These are phyloP conservation scores for Lobophora halterata DNA, from an alignment of 2,888 invertebrate species.

Conservation along the genomic window DNA sequence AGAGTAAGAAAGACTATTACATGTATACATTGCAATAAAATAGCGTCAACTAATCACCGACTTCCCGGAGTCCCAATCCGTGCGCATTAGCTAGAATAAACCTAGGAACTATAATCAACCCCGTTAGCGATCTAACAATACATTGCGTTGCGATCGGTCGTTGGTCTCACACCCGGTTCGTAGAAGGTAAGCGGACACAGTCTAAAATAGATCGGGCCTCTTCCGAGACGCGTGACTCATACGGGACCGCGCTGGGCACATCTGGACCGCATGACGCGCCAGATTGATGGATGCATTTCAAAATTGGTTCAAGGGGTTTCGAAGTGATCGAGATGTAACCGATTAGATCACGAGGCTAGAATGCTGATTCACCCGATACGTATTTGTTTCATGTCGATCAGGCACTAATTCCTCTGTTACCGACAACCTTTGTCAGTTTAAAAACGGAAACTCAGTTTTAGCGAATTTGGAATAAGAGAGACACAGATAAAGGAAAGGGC, in stretches of 20 bases:
- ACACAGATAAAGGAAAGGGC: too few species aligned
- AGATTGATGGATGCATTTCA: constrained; percentile 28
- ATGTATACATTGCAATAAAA: constrained; percentile 5
- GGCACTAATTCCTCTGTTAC: too few species aligned
- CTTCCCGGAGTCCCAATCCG: constrained; percentile 46
- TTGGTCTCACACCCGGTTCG: constrained; percentile 74
- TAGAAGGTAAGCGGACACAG: constrained; percentile 80
- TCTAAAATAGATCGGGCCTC: constrained; percentile 76
- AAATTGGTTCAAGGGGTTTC: constrained; percentile 20
- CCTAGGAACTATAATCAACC: constrained; percentile 66
- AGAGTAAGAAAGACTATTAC: too few species aligned
- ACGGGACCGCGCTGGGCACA: constrained; percentile 66
- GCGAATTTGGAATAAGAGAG: too few species aligned
- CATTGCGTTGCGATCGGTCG: constrained; percentile 71
- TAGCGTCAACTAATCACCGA: constrained; percentile 17
- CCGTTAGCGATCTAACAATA: constrained; percentile 76
- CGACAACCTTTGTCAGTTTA: too few species aligned
- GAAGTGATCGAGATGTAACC: too few species aligned
- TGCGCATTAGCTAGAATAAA: constrained; percentile 55
- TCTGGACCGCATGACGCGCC: constrained; percentile 59
- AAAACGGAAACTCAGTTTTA: too few species aligned
- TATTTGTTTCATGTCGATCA: too few species aligned
- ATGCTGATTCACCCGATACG: too few species aligned
- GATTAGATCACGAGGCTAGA: too few species aligned
- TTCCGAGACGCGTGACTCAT: constrained; percentile 75